These are phyloP conservation scores for Aelia acuminata DNA, from an alignment of 2,888 invertebrate genomes.

Conservation along the genomic window DNA sequence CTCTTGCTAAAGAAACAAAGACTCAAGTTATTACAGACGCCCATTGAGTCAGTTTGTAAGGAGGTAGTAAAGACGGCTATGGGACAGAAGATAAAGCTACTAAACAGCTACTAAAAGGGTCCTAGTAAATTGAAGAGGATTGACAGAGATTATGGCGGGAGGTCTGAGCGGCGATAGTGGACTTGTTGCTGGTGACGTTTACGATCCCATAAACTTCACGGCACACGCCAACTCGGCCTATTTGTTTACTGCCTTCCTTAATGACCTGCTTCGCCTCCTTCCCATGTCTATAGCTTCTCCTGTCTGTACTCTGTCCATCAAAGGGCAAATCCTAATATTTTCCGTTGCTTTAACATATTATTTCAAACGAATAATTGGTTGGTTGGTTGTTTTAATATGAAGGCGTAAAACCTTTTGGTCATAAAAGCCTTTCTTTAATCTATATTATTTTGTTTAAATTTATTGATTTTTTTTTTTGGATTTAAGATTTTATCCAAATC, in stretches of 20 bases:
- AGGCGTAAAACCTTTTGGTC: neutral
- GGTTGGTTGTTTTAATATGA: no score
- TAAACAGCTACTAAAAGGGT: conserved; percentile 48
- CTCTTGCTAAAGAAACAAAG: neutral
- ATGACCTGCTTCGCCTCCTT: conserved; percentile 40
- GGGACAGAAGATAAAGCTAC: conserved; percentile 13
- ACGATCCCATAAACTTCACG: conserved; percentile 48
- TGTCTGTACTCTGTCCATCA: neutral
- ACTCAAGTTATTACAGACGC: neutral
- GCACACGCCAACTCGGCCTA: conserved; percentile 41
- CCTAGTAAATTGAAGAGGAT: conserved; percentile 50
- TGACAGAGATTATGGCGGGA: conserved; percentile 36
- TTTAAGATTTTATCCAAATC: no score
- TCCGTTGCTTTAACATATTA: neutral
- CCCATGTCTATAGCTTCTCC: neutral
- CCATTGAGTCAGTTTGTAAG: neutral
- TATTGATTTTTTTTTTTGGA: no score
- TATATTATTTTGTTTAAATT: neutral
- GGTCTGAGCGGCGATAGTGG: conserved; percentile 16
- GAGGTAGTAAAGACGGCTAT: neutral
- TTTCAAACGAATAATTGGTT: neutral
- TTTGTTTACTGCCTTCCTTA: conserved; percentile 48
- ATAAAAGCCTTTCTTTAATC: neutral
- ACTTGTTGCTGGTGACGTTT: conserved; percentile 51
- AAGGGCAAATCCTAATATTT: neutral